A percentile compares a stretch with the other conserved stretches of the same genome.
phyloP scores from a whole-genome alignment of 2,888 invertebrate genomes.

The Bimastos eiseni region DNA sequence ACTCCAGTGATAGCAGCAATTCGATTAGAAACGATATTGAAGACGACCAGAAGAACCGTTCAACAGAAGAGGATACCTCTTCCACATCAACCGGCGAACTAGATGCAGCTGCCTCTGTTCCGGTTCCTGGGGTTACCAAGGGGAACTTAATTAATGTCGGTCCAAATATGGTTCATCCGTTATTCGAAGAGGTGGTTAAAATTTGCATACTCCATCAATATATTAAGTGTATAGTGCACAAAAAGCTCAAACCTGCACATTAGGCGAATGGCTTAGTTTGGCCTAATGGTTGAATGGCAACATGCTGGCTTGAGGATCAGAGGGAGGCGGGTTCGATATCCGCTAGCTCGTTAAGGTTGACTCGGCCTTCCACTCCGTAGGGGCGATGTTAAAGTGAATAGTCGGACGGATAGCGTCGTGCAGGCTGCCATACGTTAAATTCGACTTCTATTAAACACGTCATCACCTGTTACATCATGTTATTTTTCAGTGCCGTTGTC shows the following conservation, averaged over 20 bases:
- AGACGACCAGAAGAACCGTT: not conserved
- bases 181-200: not conserved
- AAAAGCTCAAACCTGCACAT: not conserved
- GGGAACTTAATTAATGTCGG: not conserved
- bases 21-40: not conserved
- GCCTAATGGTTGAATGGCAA: no score
- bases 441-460: no score
- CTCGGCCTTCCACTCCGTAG: no score
- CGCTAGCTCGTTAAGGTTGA: no score
- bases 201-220: not conserved
- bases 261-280: no score
- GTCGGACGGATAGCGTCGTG: no score
- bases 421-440: no score
- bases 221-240: not conserved
- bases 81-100: not conserved
- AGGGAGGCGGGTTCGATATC: no score
- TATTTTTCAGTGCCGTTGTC: no score
- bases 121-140: not conserved
- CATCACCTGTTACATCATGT: no score
- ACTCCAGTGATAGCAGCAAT: not conserved
- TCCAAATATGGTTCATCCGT: not conserved
- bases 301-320: no score
- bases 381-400: no score
- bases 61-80: not conserved
- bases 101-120: not conserved